These are phyloP conservation scores for Metaphire vulgaris DNA, from an alignment of 1,140 invertebrate genomes.

Conservation along the genomic window DNA sequence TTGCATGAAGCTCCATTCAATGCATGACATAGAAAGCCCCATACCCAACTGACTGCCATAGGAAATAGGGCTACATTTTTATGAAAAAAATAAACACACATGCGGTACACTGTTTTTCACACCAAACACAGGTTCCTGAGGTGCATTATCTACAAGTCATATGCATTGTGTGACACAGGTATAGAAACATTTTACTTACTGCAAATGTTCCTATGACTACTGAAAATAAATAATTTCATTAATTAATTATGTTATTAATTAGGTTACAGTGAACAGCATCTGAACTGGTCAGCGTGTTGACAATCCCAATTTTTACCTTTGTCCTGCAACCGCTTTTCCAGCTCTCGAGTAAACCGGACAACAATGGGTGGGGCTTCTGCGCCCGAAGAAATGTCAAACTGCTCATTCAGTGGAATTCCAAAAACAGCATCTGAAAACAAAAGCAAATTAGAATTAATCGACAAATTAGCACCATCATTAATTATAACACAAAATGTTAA, in stretches of 20 bases:
- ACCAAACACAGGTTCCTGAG: no score
- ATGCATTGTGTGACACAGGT: not conserved
- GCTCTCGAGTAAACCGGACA: not conserved
- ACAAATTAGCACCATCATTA: no score
- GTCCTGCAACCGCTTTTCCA: not conserved
- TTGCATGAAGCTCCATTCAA: no score
- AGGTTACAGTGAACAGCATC: no score
- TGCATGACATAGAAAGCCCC: no score
- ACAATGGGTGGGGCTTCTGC: not conserved
- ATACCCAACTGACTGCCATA: no score
- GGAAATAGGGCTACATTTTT: no score
- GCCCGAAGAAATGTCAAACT: not conserved
- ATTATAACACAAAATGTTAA: no score
- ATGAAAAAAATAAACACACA: no score
- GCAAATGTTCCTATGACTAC: not conserved
- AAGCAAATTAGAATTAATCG: no score
- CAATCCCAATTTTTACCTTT: not conserved
- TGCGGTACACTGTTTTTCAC: no score
- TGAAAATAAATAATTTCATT: not conserved
- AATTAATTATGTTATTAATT: no score
- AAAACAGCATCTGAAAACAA: not conserved
- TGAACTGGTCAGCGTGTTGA: not conserved
- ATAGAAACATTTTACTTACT: not conserved
- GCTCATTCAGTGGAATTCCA: constrained; percentile 1
- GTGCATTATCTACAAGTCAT: not conserved